These are phyloP conservation scores for Cryptophagus acutangulus DNA, from an alignment of 2,888 invertebrate species.

Conservation along the genomic window DNA sequence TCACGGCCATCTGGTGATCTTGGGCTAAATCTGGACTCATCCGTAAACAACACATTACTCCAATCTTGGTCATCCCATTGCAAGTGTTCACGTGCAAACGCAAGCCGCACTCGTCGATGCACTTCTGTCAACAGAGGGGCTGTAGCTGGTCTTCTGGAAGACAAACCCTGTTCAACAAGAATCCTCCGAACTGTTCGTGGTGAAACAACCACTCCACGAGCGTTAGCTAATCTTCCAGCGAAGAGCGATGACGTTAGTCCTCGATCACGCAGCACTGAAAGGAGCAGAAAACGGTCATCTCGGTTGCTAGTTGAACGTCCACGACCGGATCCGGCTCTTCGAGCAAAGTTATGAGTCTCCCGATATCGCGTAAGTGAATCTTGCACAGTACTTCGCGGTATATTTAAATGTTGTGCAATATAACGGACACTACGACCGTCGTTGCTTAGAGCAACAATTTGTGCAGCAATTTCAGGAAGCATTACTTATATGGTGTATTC, in stretches of 20 bases:
- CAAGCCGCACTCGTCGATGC: slow-evolving; percentile 7
- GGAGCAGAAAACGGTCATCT: background rate
- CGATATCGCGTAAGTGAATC: background rate
- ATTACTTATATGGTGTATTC: too few species aligned
- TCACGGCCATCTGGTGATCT: slow-evolving; percentile 9
- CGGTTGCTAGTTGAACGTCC: background rate
- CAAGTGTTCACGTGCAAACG: slow-evolving; percentile 10
- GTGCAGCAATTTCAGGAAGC: background rate
- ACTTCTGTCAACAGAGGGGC: background rate
- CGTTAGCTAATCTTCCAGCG: background rate
- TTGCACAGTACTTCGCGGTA: background rate
- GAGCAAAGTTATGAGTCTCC: background rate
- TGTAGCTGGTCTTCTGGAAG: slow-evolving; percentile 1
- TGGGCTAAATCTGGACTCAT: slow-evolving; percentile 14
- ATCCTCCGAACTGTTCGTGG: background rate
- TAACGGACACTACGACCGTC: background rate
- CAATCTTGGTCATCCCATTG: slow-evolving; percentile 11
- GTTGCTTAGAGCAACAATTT: background rate
- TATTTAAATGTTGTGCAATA: background rate
- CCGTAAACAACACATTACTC: slow-evolving; percentile 12
- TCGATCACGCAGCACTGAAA: background rate
- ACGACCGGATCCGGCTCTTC: background rate
- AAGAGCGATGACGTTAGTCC: background rate
- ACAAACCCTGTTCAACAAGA: background rate
- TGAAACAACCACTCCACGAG: background rate